Percentiles rank a stretch among this genome's conserved stretches.
Evolutionary conservation across 2,113 vertebrate genomes (phyloP).

Genomic region (Montifringilla adamsi): DNA sequence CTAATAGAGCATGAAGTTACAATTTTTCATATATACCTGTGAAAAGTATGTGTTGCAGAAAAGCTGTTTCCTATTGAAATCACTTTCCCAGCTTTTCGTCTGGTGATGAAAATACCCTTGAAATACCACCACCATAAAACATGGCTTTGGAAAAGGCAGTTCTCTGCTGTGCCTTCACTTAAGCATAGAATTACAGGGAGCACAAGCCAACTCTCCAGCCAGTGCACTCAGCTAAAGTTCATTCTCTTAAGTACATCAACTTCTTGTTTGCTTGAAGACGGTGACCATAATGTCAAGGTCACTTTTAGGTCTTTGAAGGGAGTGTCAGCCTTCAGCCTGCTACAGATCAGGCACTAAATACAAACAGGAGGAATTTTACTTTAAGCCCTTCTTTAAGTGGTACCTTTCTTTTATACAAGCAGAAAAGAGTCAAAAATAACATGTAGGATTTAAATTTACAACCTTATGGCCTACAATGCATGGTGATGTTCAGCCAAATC

Average conservation of each 20-base stretch:
- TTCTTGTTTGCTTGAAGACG: slow-evolving; percentile 6
- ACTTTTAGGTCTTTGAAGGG: neutral
- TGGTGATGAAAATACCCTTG: neutral
- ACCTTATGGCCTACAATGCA: neutral
- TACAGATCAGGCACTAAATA: neutral
- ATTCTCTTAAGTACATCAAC: neutral
- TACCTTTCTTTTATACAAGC: neutral
- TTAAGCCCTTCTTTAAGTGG: fast-evolving
- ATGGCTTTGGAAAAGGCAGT: neutral
- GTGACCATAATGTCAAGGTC: neutral
- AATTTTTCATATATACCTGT: slow-evolving; percentile 40
- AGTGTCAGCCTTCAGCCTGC: neutral
- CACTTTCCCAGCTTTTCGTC: slow-evolving; percentile 24
- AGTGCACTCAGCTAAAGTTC: slow-evolving; percentile 10
- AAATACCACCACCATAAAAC: slow-evolving; percentile 1
- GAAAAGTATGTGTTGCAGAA: neutral
- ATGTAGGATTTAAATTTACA: fast-evolving
- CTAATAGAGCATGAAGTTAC: slow-evolving; percentile 17
- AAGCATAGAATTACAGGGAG: neutral
- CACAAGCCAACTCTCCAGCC: neutral
- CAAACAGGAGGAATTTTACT: neutral
- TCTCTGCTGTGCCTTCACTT: neutral
- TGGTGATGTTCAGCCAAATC: neutral
- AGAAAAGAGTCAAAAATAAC: neutral
- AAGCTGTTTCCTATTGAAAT: neutral